A percentile compares a stretch with the other conserved stretches of the same genome.
These are phyloP conservation scores for Martes martes DNA, from an alignment of 2,113 vertebrate species.

Conservation along the genomic window DNA sequence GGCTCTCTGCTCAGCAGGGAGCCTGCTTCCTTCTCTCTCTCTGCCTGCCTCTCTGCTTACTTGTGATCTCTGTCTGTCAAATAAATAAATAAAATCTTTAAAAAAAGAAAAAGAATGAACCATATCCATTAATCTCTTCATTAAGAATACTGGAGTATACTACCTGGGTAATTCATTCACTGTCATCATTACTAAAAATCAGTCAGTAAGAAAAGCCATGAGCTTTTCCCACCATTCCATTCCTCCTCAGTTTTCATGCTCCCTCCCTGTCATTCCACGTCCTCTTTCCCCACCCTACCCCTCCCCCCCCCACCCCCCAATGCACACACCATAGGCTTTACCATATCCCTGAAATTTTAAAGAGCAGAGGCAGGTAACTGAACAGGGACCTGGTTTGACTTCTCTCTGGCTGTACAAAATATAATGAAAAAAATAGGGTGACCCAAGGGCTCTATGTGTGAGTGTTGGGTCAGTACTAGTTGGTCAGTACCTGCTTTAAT, in stretches of 20 bases:
- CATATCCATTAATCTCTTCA: neutral
- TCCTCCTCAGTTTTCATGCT: neutral
- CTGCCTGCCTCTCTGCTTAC: too few relatives aligned
- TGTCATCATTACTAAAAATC: neutral
- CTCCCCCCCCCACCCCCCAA: accelerated
- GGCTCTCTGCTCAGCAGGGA: too few relatives aligned
- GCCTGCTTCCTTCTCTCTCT: too few relatives aligned
- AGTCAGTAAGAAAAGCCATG: neutral
- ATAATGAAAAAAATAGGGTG: neutral
- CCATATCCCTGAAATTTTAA: neutral
- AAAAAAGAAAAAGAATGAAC: neutral
- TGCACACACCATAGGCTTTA: neutral
- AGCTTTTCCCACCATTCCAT: neutral
- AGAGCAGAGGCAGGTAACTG: neutral
- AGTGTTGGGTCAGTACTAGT: neutral
- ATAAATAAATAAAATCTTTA: too few relatives aligned
- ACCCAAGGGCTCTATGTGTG: neutral
- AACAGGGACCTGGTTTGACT: neutral
- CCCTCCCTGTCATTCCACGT: neutral
- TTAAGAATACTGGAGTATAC: neutral
- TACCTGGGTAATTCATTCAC: neutral
- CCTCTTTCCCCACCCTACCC: neutral
- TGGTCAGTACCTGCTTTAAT: neutral
- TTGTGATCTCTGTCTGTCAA: too few relatives aligned
- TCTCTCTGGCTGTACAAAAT: neutral